These are phyloP conservation scores for Melanotaenia duboulayi DNA, from an alignment of 2,113 vertebrate species.

Conservation along the genomic window DNA sequence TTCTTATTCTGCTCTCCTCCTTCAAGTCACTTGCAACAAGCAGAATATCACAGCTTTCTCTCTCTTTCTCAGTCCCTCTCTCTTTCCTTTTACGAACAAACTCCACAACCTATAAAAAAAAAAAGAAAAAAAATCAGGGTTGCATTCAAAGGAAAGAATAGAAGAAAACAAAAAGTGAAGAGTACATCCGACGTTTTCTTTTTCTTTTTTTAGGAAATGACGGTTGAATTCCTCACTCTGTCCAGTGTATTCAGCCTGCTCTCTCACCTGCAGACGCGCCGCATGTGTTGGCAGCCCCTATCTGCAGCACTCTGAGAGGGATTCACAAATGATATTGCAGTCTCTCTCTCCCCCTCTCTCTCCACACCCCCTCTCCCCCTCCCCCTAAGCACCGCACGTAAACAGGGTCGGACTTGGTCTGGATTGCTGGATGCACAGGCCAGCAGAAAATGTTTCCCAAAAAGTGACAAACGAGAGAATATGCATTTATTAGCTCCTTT, in stretches of 20 bases:
- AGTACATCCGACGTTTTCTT: conserved; percentile 69
- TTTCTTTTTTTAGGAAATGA: conserved; percentile 16
- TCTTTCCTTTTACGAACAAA: conserved; percentile 32
- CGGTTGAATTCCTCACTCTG: conserved; percentile 75
- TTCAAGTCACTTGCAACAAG: conserved; percentile 61
- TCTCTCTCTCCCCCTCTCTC: conserved; percentile 72
- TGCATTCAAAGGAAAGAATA: neutral
- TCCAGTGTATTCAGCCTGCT: conserved; percentile 85
- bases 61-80: neutral
- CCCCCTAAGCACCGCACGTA: conserved; percentile 81
- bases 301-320: conserved; percentile 94
- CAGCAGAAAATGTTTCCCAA: conserved; percentile 71
- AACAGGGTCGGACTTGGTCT: conserved; percentile 89
- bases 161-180: conserved; percentile 16
- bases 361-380: conserved; percentile 7
- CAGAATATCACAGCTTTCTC: conserved; percentile 49
- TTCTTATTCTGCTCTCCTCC: conserved; percentile 45
- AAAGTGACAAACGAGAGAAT: conserved; percentile 27
- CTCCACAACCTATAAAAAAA: conserved; percentile 44
- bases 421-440: conserved; percentile 87
- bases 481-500: conserved; percentile 24
- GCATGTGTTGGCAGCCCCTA: conserved; percentile 90
- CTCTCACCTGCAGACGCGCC: conserved; percentile 93
- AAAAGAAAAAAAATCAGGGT: conserved; percentile 5
- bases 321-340: conserved; percentile 98